Evolutionary conservation across 2,113 vertebrate species (phyloP), one percentile per base, ranked within the genome.

Genomic region (Lamprotornis superbus): DNA sequence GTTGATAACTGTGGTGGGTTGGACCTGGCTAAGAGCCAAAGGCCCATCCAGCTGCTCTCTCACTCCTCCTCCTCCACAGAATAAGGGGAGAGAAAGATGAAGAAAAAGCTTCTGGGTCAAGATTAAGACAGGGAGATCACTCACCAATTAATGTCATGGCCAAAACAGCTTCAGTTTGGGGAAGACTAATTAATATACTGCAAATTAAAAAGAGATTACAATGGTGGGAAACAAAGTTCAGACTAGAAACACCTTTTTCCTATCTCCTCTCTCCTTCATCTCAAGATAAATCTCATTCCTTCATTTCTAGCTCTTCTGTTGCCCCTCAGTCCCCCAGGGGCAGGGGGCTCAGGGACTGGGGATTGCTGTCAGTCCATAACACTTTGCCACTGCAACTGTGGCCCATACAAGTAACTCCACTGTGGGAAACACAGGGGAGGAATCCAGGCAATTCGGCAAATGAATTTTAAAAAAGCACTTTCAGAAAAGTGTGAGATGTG

Each of bases 271-370:
- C 7, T 13, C 3, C 50, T 55, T 28, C 44, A 73, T 42, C 10
- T 35, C 18, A 42, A 23, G 35, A 15, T 64, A 30, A 73, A 22
- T 18, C 39, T 81, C 33, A 37, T 16, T 80, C 19, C 64, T 84
- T 59, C 7, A 1, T 42, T 52, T 13, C 33, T 25, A 82, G 24
- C 15, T 75, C 24, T 50, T 65, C n/a, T 20, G 23, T 2, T 23
- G 15, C 10, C 10, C 9, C 30, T 56, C 35, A 33, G 33, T 8
- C 17, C 18, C 25, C 2, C 3, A n/a, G 8, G 15, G 18, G 25
- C 30, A 50, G 12, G 1, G 7, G 7, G 5, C 6, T 15, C 0
- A 0, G 20, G 4, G 7, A 59, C 28, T 60, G 20, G 15, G 9
- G 22, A 64, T 18, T 53, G 19, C 3, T 27, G 16, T 30, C 69